Conservation (phyloP, 2,113 vertebrate genomes). For the Astatoreochromis straeleni region DNA sequence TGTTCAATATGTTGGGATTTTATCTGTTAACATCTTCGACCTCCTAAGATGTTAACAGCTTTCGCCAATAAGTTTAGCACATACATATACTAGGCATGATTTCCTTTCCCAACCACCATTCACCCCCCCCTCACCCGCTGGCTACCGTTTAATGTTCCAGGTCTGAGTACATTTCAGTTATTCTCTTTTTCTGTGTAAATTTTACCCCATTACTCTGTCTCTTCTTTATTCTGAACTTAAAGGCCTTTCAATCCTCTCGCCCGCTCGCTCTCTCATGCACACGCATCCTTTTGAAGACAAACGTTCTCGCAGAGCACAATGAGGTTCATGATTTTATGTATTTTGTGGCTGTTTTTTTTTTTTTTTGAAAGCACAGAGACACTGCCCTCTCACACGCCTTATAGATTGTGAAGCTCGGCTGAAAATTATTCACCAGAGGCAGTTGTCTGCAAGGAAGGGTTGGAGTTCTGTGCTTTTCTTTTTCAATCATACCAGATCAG, state of each 20-base stretch:
- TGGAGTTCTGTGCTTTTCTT: background rate
- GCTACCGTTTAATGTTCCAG: background rate
- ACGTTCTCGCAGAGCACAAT: background rate
- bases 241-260: background rate
- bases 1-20: background rate
- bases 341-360: background rate
- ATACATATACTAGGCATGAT: background rate
- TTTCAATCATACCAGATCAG: background rate
- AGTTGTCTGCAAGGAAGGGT: background rate
- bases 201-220: background rate
- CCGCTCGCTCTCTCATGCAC: background rate
- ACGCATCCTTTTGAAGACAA: background rate
- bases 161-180: background rate
- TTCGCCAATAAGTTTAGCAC: rapidly evolving
- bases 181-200: background rate
- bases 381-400: background rate
- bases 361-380: background rate
- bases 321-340: background rate
- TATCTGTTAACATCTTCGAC: background rate
- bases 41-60: background rate
- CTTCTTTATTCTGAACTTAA: background rate
- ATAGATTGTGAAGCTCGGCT: background rate
- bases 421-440: background rate
- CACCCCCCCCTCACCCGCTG: rapidly evolving
- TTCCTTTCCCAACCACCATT: background rate